Evolutionary conservation across 2,888 invertebrate species (phyloP).

Genomic region (Buathra laborator): DNA sequence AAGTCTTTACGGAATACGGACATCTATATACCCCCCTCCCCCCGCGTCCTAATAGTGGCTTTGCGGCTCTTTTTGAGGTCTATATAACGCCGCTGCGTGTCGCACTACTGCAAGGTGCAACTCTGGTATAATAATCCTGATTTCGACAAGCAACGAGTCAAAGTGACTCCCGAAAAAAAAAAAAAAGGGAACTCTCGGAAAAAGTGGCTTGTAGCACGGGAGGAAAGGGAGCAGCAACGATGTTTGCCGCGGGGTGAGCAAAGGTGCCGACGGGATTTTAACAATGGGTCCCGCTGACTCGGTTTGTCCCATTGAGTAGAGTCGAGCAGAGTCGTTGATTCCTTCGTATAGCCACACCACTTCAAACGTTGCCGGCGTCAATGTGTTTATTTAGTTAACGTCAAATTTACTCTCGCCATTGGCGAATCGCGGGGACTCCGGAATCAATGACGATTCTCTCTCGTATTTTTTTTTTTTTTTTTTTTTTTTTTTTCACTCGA

Average conservation of each 20-base stretch:
- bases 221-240: constrained; percentile 65
- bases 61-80: constrained; percentile 58
- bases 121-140: constrained; percentile 53
- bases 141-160: constrained; percentile 4
- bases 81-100: constrained; percentile 41
- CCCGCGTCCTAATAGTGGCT: constrained; percentile 55
- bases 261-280: constrained; percentile 70
- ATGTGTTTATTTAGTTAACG: constrained; percentile 85
- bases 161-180: constrained; percentile 29
- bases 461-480: constrained; percentile 10
- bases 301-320: constrained; percentile 33
- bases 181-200: background rate
- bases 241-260: constrained; percentile 67
- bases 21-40: constrained; percentile 7
- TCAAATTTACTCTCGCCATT: constrained; percentile 82
- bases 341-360: constrained; percentile 74
- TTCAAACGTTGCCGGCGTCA: constrained; percentile 83
- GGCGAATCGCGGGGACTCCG: constrained; percentile 66
- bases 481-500: constrained; percentile 20
- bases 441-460: constrained; percentile 50
- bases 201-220: constrained; percentile 19
- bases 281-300: constrained; percentile 63
- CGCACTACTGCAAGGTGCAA: constrained; percentile 65
- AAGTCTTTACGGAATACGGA: background rate
- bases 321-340: constrained; percentile 57